Evolutionary conservation across 2,888 invertebrate species (phyloP).

Genomic region (Theodoxus fluviatilis): DNA sequence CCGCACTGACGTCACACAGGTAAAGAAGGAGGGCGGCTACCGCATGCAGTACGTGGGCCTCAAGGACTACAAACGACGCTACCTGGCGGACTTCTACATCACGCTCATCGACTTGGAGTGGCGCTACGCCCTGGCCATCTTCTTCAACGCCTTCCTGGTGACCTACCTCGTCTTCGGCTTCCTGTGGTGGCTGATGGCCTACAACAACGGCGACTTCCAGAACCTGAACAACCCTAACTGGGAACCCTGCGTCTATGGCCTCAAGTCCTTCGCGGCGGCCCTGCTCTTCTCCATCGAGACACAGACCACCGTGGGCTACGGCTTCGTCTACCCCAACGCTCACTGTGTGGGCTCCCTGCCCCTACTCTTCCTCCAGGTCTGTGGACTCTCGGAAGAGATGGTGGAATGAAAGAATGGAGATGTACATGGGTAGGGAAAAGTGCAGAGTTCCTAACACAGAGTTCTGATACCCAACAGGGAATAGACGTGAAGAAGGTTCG

Average conservation of each 20-base stretch:
- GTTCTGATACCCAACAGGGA: too few relatives aligned
- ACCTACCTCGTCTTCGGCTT: slow-evolving; percentile 86
- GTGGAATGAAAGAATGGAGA: background rate
- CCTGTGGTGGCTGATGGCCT: slow-evolving; percentile 64
- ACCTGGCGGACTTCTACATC: slow-evolving; percentile 81
- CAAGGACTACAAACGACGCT: slow-evolving; percentile 77
- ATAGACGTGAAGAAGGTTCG: too few relatives aligned
- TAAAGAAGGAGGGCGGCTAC: slow-evolving; percentile 95
- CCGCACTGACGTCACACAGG: too few relatives aligned
- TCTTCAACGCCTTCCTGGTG: slow-evolving; percentile 82
- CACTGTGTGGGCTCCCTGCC: slow-evolving; percentile 90
- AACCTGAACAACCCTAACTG: slow-evolving; percentile 38
- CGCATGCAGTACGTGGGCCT: slow-evolving; percentile 93
- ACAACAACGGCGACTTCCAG: slow-evolving; percentile 41
- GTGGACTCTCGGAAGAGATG: too few relatives aligned
- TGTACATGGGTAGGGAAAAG: too few relatives aligned
- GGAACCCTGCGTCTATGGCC: slow-evolving; percentile 29
- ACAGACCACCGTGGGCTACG: slow-evolving; percentile 77
- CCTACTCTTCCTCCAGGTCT: slow-evolving; percentile 74
- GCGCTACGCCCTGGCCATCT: slow-evolving; percentile 82
- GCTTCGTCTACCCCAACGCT: slow-evolving; percentile 83
- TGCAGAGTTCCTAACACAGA: too few relatives aligned
- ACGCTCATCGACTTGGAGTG: slow-evolving; percentile 94
- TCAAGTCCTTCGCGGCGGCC: slow-evolving; percentile 27
- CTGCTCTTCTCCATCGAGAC: slow-evolving; percentile 29